phyloP scores from a whole-genome alignment of 2,113 vertebrate species.

The Psephotus haematonotus region DNA sequence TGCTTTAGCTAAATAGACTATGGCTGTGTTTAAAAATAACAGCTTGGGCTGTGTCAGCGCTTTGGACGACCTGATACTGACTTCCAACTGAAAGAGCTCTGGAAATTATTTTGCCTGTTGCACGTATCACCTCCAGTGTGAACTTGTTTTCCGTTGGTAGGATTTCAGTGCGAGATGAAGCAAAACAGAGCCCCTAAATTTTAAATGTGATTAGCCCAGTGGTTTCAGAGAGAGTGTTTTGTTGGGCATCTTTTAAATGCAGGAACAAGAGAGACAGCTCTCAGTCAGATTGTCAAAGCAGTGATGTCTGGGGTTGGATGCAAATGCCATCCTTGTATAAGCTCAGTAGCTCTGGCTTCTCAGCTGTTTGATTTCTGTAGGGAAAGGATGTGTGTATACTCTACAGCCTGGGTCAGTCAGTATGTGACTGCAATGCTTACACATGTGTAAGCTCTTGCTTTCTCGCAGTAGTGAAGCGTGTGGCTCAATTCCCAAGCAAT shows the following conservation, averaged over 20 bases:
- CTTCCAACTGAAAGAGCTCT: slow-evolving; percentile 22
- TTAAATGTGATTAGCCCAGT: not conserved
- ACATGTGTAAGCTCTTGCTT: not conserved
- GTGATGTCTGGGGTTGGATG: not conserved
- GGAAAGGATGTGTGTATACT: not conserved
- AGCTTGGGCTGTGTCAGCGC: slow-evolving; percentile 27
- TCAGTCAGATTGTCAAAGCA: not conserved
- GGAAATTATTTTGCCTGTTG: not conserved
- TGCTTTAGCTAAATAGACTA: slow-evolving; percentile 68
- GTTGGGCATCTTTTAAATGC: not conserved
- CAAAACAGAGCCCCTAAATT: not conserved
- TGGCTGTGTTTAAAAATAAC: slow-evolving; percentile 66
- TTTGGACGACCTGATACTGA: slow-evolving; percentile 16
- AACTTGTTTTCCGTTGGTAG: not conserved
- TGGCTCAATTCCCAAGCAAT: not conserved
- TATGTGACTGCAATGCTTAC: not conserved
- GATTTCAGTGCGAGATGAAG: not conserved
- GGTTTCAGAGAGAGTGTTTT: not conserved
- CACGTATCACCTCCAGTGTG: rapidly evolving
- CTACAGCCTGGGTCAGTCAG: rapidly evolving
- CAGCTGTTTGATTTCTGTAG: not conserved
- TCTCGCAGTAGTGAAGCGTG: rapidly evolving
- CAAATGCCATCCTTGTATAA: not conserved
- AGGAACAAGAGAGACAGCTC: not conserved
- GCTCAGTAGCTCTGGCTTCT: not conserved